Percentiles rank a stretch among this genome's conserved stretches.
Conservation (phyloP, 2,888 invertebrate genomes). For the Coelinius sp. region DNA sequence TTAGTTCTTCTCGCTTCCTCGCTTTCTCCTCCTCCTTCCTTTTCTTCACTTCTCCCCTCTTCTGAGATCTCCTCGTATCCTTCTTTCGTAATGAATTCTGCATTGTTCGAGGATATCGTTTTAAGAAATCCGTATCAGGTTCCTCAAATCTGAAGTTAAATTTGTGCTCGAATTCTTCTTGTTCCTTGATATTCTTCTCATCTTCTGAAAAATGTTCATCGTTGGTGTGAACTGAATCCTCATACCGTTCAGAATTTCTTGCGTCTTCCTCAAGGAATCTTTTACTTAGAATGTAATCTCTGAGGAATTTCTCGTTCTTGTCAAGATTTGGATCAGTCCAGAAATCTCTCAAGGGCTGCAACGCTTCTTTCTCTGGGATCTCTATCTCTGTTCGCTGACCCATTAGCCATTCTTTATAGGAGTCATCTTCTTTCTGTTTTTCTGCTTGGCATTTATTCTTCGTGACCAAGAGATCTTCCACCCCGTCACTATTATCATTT, state of each 20-base stretch:
- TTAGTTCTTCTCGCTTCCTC: slow-evolving; percentile 89
- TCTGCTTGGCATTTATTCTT: slow-evolving; percentile 71
- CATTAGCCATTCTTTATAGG: slow-evolving; percentile 85
- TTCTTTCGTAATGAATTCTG: slow-evolving; percentile 85
- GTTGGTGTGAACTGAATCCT: slow-evolving; percentile 65
- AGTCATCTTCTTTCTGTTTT: slow-evolving; percentile 49
- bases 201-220: slow-evolving; percentile 81
- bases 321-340: slow-evolving; percentile 89
- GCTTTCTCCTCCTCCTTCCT: slow-evolving; percentile 85
- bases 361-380: slow-evolving; percentile 74
- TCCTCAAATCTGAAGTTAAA: slow-evolving; percentile 98
- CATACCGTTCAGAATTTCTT: slow-evolving; percentile 30
- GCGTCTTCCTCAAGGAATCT: slow-evolving; percentile 71
- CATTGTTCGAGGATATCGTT: slow-evolving; percentile 89
- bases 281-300: slow-evolving; percentile 93
- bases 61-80: slow-evolving; percentile 84
- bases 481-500: slow-evolving; percentile 73
- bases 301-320: slow-evolving; percentile 88
- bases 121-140: slow-evolving; percentile 91
- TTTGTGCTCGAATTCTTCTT: slow-evolving; percentile 93
- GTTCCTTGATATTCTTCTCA: slow-evolving; percentile 83
- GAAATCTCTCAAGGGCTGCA: slow-evolving; percentile 84
- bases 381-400: slow-evolving; percentile 79
- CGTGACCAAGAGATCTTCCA: slow-evolving; percentile 57
- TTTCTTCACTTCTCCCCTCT: slow-evolving; percentile 82